These are phyloP conservation scores for Serranus cabrilla DNA, from an alignment of 2,797 vertebrate species.

Conservation along the genomic window DNA sequence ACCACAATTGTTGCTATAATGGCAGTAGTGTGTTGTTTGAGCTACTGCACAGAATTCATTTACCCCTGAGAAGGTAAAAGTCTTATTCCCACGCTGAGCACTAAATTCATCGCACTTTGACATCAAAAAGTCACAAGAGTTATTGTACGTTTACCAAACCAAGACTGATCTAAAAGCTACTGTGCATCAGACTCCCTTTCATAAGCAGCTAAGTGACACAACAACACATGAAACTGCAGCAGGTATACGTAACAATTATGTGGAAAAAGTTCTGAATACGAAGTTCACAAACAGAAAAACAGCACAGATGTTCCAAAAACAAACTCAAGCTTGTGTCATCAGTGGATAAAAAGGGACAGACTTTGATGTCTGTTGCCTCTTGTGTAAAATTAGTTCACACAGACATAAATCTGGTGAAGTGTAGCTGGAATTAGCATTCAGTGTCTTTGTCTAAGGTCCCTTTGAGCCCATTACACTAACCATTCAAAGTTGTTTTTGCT, in stretches of 20 bases:
- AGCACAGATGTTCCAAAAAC: slow-evolving; percentile 54
- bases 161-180: slow-evolving; percentile 40
- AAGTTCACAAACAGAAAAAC: slow-evolving; percentile 51
- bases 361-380: slow-evolving; percentile 67
- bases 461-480: slow-evolving; percentile 68
- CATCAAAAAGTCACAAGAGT: slow-evolving; percentile 29
- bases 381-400: slow-evolving; percentile 77
- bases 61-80: slow-evolving; percentile 12
- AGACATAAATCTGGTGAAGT: slow-evolving; percentile 70
- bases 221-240: slow-evolving; percentile 37
- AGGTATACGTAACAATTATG: slow-evolving; percentile 48
- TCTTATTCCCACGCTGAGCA: slow-evolving; percentile 8
- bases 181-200: slow-evolving; percentile 45
- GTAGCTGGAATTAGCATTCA: slow-evolving; percentile 72
- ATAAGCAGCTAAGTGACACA: slow-evolving; percentile 63
- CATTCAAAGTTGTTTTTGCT: slow-evolving; percentile 71
- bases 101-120: slow-evolving; percentile 12
- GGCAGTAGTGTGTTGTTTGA: slow-evolving; percentile 17
- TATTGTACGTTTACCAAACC: slow-evolving; percentile 34
- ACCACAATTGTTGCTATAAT: slow-evolving; percentile 32
- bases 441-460: slow-evolving; percentile 73
- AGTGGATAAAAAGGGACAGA: slow-evolving; percentile 43
- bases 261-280: slow-evolving; percentile 36
- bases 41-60: slow-evolving; percentile 1
- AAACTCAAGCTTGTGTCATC: slow-evolving; percentile 44